Evolutionary conservation across 1,140 invertebrate genomes (phyloP), one percentile per base, ranked within the genome.

Genomic region (Drosophila simulans): DNA sequence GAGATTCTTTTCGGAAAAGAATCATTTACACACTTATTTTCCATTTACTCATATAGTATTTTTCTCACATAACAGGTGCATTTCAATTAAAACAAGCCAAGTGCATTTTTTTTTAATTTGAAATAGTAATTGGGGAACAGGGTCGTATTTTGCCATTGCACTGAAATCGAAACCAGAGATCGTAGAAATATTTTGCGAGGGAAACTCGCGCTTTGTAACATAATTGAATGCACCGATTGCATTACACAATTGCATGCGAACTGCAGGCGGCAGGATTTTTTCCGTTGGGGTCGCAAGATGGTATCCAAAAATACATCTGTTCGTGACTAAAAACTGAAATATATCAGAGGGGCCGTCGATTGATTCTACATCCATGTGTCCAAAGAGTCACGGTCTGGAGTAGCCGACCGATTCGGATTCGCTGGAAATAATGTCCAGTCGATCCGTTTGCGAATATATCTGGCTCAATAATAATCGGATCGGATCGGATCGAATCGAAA

Each of bases 331-430:
- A 39, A 59, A 69, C 43, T 52, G 22, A 55, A 57, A 66, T 42
- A 51, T 45, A 59, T 40, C 17, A 37, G 45, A 39, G 42, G 42
- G 40, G 31, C 45, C 49, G 37, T 66, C 60, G 37, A 31, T 31
- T 31, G 66, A 80, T 77, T 59, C 64, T 56, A 70, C 59, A 71
- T 49, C 45, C 72, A 86, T 74, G 54, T 77, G 56, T 51, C 51
- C 52, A 35, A 70, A 77, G 68, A 86, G 82, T 86, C 82, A 86
- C 82, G 82, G 77, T 58, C 58, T 52, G 31, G 13, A 59, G 46
- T 22, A 49, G 51, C 54, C 42, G 37, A 39, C 13, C 37, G 37
- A 42, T n/a, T 1, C 37, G 15, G 56, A 65, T 68, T 77, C 59
- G 35, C 52, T 65, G 63, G 51, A 69, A 69, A 80, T 69, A 48